These are phyloP conservation scores for Toxostoma redivivum DNA, from an alignment of 2,113 vertebrate species.

Conservation along the genomic window DNA sequence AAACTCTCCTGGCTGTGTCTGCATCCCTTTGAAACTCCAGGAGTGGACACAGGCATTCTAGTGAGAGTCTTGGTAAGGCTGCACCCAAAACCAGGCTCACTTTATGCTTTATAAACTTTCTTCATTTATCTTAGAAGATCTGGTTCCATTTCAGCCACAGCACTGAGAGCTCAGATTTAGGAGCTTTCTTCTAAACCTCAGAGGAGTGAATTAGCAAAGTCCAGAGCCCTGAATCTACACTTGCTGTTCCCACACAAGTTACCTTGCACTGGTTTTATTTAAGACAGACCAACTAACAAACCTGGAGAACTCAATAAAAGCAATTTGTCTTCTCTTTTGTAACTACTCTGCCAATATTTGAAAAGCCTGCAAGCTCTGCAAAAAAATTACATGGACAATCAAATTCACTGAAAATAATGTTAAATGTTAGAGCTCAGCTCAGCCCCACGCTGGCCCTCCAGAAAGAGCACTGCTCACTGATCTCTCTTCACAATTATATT, in stretches of 20 bases:
- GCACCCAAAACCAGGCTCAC: not conserved
- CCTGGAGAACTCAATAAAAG: not conserved
- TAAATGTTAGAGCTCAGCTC: not conserved
- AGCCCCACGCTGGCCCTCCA: too few species aligned
- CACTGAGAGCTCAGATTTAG: not conserved
- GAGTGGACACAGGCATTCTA: not conserved
- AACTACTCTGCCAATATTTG: not conserved
- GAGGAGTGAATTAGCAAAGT: not conserved
- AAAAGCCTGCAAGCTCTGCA: not conserved
- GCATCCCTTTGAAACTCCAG: not conserved
- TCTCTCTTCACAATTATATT: not conserved
- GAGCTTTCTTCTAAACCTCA: not conserved
- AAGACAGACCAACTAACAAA: not conserved
- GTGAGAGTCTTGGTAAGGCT: not conserved
- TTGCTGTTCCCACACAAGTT: not conserved
- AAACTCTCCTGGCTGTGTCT: not conserved
- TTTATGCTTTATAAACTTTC: not conserved
- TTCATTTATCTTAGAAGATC: not conserved
- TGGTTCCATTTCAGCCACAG: not conserved
- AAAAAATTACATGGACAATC: not conserved
- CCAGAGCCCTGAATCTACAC: accelerated
- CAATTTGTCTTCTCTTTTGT: not conserved
- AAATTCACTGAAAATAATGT: not conserved
- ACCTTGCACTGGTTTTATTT: not conserved
- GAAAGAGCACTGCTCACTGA: not conserved